A percentile compares a stretch with the other conserved stretches of the same genome.
phyloP scores from a whole-genome alignment of 2,888 invertebrate genomes.

The Ctena decussata region DNA sequence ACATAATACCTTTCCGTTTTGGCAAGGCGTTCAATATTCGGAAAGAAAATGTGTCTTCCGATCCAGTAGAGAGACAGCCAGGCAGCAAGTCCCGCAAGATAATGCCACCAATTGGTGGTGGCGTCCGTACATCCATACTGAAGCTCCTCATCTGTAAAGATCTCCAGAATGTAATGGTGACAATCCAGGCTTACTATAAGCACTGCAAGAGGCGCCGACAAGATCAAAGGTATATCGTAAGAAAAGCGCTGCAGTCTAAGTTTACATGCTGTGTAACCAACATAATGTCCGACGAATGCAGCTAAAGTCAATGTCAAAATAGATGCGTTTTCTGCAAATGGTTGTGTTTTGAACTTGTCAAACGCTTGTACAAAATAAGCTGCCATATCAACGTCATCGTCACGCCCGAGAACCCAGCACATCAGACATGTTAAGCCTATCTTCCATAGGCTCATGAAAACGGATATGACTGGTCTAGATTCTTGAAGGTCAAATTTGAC shows the following conservation, averaged over 20 bases:
- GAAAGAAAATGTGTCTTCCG: constrained; percentile 83
- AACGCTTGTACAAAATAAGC: constrained; percentile 20
- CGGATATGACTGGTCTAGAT: constrained; percentile 55
- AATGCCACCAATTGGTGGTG: constrained; percentile 34
- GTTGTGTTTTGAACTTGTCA: constrained; percentile 13
- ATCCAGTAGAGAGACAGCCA: constrained; percentile 82
- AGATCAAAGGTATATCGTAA: constrained; percentile 86
- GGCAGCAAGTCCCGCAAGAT: constrained; percentile 65
- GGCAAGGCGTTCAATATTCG: constrained; percentile 80
- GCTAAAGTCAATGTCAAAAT: constrained; percentile 62
- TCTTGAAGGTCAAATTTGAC: constrained; percentile 71
- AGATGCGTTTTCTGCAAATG: constrained; percentile 43
- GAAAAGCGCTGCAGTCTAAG: constrained; percentile 87
- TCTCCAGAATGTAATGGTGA: constrained; percentile 1
- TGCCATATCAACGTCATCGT: constrained; percentile 1
- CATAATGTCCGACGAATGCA: constrained; percentile 83
- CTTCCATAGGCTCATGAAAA: constrained; percentile 62
- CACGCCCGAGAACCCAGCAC: constrained; percentile 19
- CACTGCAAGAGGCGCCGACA: constrained; percentile 85
- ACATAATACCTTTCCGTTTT: constrained; percentile 75
- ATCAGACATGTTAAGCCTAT: constrained; percentile 52
- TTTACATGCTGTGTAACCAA: constrained; percentile 88
- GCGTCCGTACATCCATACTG: constrained; percentile 20
- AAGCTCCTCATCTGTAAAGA: constrained; percentile 46
- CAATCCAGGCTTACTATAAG: constrained; percentile 54